Evolutionary conservation across 2,113 vertebrate genomes (phyloP).

Genomic region (Illadopsis cleaveri): DNA sequence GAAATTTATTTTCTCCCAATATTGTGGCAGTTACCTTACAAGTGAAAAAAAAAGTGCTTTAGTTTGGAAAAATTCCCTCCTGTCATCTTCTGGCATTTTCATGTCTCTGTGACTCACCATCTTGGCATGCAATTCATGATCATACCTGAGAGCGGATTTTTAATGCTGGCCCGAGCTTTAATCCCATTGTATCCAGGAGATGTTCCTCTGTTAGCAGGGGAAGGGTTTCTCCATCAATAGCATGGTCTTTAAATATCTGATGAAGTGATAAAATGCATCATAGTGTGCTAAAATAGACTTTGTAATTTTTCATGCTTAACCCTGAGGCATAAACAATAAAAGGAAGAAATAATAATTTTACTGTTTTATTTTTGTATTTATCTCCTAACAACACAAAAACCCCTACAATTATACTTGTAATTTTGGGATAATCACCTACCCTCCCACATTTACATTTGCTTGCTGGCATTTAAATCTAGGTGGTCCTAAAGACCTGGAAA

Average conservation of each 20-base stretch:
- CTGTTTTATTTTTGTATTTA: not conserved
- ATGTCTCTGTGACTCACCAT: too few species aligned
- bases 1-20: not conserved
- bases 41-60: not conserved
- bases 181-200: conserved; percentile 90
- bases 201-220: conserved; percentile 94
- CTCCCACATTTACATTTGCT: not conserved
- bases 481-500: not conserved
- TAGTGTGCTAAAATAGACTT: not conserved
- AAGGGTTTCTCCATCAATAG: conserved; percentile 94
- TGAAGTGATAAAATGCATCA: conserved; percentile 37
- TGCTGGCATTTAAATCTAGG: not conserved
- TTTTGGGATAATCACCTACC: not conserved
- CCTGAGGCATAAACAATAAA: not conserved
- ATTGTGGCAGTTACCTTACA: not conserved
- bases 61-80: not conserved
- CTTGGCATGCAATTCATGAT: not conserved
- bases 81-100: not conserved
- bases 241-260: conserved; percentile 92
- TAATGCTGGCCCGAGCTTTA: conserved; percentile 92
- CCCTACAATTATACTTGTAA: not conserved
- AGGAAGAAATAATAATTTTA: not conserved
- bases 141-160: conserved; percentile 96
- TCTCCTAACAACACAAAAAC: not conserved
- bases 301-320: not conserved